phyloP scores from a whole-genome alignment of 1,140 invertebrate genomes.

The Zophobas morio region DNA sequence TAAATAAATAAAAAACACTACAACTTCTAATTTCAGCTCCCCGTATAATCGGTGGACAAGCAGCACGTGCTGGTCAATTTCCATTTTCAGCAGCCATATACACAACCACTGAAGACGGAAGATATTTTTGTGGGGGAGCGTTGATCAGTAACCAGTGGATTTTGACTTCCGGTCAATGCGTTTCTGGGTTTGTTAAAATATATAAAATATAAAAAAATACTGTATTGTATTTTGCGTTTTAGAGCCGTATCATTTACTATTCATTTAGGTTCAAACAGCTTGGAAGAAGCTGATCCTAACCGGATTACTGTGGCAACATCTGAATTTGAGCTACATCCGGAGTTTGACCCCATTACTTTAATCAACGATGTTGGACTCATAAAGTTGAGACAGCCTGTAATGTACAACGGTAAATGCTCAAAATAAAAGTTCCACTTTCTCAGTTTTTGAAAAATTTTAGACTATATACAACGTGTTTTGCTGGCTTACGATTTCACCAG shows the following conservation, averaged over 20 bases:
- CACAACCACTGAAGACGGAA: background rate
- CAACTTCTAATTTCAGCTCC: slow-evolving; percentile 10
- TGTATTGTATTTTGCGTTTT: background rate
- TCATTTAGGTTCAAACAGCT: slow-evolving; percentile 4
- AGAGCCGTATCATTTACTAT: slow-evolving; percentile 28
- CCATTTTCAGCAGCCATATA: slow-evolving; percentile 69
- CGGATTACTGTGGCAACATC: background rate
- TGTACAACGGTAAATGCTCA: background rate
- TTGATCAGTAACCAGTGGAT: slow-evolving; percentile 52
- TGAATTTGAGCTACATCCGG: slow-evolving; percentile 10
- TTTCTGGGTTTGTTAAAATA: slow-evolving; percentile 5
- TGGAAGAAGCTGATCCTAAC: slow-evolving; percentile 2
- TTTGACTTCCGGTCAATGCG: slow-evolving; percentile 52
- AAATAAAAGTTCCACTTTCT: background rate
- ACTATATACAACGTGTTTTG: background rate
- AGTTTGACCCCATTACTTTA: slow-evolving; percentile 16
- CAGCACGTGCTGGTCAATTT: slow-evolving; percentile 73
- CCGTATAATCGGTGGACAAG: slow-evolving; percentile 74
- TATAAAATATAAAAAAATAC: background rate
- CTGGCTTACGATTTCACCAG: background rate
- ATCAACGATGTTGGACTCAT: slow-evolving; percentile 24
- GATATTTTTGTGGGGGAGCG: slow-evolving; percentile 50
- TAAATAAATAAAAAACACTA: background rate
- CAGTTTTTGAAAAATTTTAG: background rate
- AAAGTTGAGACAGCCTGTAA: slow-evolving; percentile 12